A percentile compares a stretch with the other conserved stretches of the same genome.
phyloP scores from a whole-genome alignment of 2,113 vertebrate species.

The Oophaga pumilio region DNA sequence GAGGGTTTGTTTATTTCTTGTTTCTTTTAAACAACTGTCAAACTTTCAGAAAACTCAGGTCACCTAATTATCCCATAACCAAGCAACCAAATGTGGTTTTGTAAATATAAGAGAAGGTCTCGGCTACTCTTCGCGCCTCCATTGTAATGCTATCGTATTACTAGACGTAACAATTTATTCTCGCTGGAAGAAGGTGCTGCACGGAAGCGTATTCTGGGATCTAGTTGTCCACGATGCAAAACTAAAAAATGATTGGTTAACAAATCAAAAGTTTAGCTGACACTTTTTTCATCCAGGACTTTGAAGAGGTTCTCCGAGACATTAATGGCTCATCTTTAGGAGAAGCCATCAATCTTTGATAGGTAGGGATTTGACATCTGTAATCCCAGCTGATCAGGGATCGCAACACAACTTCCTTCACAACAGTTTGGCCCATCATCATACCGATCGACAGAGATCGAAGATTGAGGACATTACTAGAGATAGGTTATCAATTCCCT shows the following conservation, averaged over 20 bases:
- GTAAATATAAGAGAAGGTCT: slow-evolving; percentile 62
- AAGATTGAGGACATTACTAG: no score
- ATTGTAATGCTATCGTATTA: slow-evolving; percentile 58
- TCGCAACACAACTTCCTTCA: no score
- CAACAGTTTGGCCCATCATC: no score
- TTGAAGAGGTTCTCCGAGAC: background rate
- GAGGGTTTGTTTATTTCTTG: slow-evolving; percentile 40
- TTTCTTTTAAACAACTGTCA: slow-evolving; percentile 59
- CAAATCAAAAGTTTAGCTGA: no score
- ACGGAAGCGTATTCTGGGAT: background rate
- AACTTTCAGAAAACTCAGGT: slow-evolving; percentile 54
- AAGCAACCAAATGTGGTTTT: slow-evolving; percentile 59
- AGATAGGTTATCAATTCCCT: no score
- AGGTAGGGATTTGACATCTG: no score
- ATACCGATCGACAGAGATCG: no score
- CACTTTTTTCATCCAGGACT: no score
- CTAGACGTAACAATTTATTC: slow-evolving; percentile 58
- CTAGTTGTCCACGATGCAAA: background rate
- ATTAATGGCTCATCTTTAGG: background rate
- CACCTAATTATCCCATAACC: slow-evolving; percentile 51
- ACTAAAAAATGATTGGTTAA: background rate
- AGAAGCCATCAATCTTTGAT: no score
- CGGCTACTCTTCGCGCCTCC: slow-evolving; percentile 51
- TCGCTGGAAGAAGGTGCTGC: background rate
- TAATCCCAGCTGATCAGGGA: no score